phyloP scores from a whole-genome alignment of 2,797 vertebrate genomes.

The Coregonus suidteri region DNA sequence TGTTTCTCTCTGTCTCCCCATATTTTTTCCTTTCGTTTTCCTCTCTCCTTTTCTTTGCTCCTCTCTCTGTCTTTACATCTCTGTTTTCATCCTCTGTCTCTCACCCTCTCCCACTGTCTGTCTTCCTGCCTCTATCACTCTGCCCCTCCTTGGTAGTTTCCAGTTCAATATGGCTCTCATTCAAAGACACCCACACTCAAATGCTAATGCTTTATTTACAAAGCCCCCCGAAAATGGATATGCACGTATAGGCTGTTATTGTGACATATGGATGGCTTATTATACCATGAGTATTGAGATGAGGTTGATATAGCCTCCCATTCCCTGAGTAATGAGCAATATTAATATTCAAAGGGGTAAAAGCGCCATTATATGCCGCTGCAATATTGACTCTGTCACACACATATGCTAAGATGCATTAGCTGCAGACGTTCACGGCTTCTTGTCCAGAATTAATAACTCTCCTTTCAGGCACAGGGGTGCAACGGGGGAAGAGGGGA shows the following conservation, averaged over 20 bases:
- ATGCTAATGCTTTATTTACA: constrained; percentile 74
- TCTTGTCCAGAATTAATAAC: constrained; percentile 46
- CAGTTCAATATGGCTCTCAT: constrained; percentile 49
- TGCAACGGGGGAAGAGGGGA: background rate
- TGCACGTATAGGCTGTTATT: constrained; percentile 53
- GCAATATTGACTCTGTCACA: constrained; percentile 42
- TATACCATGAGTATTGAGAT: constrained; percentile 51
- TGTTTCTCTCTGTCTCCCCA: background rate
- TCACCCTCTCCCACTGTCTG: background rate
- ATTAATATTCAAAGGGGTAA: constrained; percentile 68
- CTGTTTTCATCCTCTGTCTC: background rate
- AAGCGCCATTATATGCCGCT: constrained; percentile 48
- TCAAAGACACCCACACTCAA: constrained; percentile 49
- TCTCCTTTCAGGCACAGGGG: constrained; percentile 7
- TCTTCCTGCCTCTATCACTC: background rate
- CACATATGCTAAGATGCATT: constrained; percentile 47
- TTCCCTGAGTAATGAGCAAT: constrained; percentile 51
- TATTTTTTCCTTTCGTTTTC: background rate
- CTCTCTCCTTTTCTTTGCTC: background rate
- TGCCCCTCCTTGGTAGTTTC: background rate
- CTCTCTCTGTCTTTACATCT: background rate
- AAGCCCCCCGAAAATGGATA: constrained; percentile 49
- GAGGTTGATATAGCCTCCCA: constrained; percentile 24
- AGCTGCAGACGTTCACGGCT: constrained; percentile 29
- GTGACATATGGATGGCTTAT: constrained; percentile 62